Conservation (phyloP, 1,140 invertebrate genomes). For the Eufriesea mexicana region DNA sequence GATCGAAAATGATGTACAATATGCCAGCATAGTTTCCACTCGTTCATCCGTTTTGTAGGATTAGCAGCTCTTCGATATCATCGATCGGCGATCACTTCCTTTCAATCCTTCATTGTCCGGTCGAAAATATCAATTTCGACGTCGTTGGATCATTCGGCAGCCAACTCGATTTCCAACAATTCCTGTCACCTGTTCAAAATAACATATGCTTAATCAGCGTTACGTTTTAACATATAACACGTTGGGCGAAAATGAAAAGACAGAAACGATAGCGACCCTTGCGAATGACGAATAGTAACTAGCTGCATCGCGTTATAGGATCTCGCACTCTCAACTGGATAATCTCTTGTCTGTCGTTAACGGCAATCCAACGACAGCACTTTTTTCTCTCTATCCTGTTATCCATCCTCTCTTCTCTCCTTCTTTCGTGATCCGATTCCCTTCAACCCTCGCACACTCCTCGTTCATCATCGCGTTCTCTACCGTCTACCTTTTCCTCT, state of each 20-base stretch:
- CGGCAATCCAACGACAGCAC: slow-evolving; percentile 48
- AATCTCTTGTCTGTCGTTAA: slow-evolving; percentile 51
- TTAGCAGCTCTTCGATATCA: background rate
- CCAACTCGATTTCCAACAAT: background rate
- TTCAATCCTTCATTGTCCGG: background rate
- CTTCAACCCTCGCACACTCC: slow-evolving; percentile 22
- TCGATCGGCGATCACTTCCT: background rate
- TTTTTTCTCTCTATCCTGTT: slow-evolving; percentile 30
- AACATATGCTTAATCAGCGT: background rate
- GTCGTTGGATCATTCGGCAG: background rate
- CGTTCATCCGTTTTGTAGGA: slow-evolving; percentile 24
- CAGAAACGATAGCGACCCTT: background rate
- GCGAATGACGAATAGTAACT: slow-evolving; percentile 24
- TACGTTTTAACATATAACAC: background rate
- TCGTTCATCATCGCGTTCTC: background rate
- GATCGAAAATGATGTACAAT: slow-evolving; percentile 21
- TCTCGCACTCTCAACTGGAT: slow-evolving; percentile 48
- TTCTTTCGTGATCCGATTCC: slow-evolving; percentile 2
- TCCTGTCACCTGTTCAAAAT: slow-evolving; percentile 10
- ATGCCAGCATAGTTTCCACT: slow-evolving; percentile 39
- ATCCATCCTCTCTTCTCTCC: slow-evolving; percentile 3
- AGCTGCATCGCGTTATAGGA: slow-evolving; percentile 21
- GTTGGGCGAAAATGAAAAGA: background rate
- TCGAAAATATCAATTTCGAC: background rate
- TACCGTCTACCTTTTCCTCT: background rate